phyloP scores from a whole-genome alignment of 2,888 invertebrate genomes.

The Ditylenchus weischeri region DNA sequence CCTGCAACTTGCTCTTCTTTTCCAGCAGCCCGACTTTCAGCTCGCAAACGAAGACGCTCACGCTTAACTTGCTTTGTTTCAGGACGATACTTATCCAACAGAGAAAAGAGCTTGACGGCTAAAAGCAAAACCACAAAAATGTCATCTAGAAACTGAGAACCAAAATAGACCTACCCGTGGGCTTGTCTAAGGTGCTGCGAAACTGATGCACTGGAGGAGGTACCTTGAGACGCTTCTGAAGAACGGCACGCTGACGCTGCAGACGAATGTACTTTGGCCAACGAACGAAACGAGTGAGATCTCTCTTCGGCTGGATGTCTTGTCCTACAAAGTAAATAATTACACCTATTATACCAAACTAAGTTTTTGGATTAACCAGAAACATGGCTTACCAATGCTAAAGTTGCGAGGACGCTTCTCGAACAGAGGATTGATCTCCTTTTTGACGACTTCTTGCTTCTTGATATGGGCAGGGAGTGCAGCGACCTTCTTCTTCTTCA shows the following conservation, averaged over 20 bases:
- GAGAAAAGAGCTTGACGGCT: no score
- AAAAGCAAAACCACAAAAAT: no score
- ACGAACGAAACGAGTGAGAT: conserved; percentile 92
- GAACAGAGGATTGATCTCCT: no score
- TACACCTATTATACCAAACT: no score
- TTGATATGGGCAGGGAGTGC: conserved; percentile 72
- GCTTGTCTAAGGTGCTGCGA: conserved; percentile 88
- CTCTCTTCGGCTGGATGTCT: conserved; percentile 94
- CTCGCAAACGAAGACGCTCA: conserved; percentile 81
- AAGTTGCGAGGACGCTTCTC: no score
- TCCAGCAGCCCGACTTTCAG: conserved; percentile 75
- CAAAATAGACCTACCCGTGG: conserved; percentile 72
- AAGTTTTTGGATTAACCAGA: no score
- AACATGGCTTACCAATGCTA: no score
- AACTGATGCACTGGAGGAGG: conserved; percentile 99
- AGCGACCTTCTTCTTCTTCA: conserved; percentile 73
- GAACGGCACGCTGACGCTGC: conserved; percentile 63
- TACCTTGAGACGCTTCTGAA: conserved; percentile 92
- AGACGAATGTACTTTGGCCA: conserved; percentile 99
- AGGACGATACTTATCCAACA: conserved; percentile 64
- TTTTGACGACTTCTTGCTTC: no score
- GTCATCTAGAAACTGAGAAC: no score
- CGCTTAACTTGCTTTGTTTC: conserved; percentile 88
- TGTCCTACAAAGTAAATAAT: conserved; percentile 65
- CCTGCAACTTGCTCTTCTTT: conserved; percentile 72